Base-by-base conservation (phyloP, 2,113 vertebrate species). In the Centrocercus urophasianus region DNA sequence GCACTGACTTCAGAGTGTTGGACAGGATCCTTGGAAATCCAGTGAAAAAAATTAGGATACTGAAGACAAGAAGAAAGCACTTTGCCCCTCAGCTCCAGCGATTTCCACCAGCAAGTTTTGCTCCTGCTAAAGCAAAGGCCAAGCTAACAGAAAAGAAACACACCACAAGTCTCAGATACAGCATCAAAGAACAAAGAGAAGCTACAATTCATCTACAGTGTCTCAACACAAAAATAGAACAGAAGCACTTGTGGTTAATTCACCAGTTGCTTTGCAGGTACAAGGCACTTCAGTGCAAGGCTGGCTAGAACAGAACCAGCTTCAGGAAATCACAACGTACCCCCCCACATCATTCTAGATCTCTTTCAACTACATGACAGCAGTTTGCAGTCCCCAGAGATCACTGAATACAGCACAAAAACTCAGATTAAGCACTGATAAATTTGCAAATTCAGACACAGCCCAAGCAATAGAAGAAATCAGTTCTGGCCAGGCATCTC, bases 181-280 rank as follows among this genome's bases (percentile, higher is more conserved):
- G 54, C 27, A 75, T 21, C 76, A 80, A 91, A 71, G 78, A 57
- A 11, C 20, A 85, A 92, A 90, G 10, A 63, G 57, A 86, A 59
- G 81, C 70, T 70, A 84, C 65, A 34, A 67, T 48, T 84, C 10
- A 72, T 57, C 77, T 90, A 87, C 81, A 83, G 25, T 2, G 8
- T 47, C 91, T 56, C 64, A 80, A 70, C 38, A 36, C 75, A 80
- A 56, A 93, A 89, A 87, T 59, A 89, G 66, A 95, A 66, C 6
- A 81, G 73, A 86, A 89, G 65, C 85, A 52, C 85, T 87, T 87
- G 94, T 89, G 93, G 93, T 95, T 89, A 83, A 89, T 94, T 93
- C 78, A 87, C 74, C 78, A 74, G 79, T 47, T 85, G 84, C 85
- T 87, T 81, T 66, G 47, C 66, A 91, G 84, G 87, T 92, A 89